These are phyloP conservation scores for Balearica regulorum DNA, from an alignment of 2,797 vertebrate species.

Conservation along the genomic window DNA sequence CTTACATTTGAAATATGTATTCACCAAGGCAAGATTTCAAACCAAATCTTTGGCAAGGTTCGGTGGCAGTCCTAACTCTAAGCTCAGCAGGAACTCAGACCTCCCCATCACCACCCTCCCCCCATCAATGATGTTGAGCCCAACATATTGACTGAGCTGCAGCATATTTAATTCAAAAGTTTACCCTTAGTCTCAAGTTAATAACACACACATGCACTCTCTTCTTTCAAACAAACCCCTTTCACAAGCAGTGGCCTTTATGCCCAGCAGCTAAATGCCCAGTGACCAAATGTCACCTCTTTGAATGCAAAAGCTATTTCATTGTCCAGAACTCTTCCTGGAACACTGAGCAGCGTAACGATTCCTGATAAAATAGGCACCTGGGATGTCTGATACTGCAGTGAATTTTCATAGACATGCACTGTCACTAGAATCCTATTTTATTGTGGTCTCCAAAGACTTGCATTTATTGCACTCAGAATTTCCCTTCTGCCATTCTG, in stretches of 20 bases:
- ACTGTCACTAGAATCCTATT: background rate
- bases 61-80: background rate
- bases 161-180: background rate
- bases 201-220: background rate
- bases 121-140: background rate
- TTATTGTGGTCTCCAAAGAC: background rate
- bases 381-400: background rate
- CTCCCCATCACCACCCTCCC: background rate
- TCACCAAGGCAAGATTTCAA: background rate
- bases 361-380: constrained; percentile 29
- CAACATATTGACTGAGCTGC: background rate
- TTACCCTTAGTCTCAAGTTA: background rate
- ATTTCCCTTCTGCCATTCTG: background rate
- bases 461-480: background rate
- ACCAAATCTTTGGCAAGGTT: background rate
- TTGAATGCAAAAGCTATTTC: constrained; percentile 5
- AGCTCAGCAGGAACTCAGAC: background rate
- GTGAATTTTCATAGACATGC: constrained; percentile 14
- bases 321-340: constrained; percentile 24
- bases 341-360: constrained; percentile 26
- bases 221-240: background rate
- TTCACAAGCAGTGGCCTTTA: background rate
- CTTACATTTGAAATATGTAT: background rate
- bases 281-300: constrained; percentile 1
- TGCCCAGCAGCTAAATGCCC: background rate